Evolutionary conservation across 2,797 vertebrate species (phyloP), one percentile per base, ranked within the genome.

Genomic region (Peromyscus melanophrys): DNA sequence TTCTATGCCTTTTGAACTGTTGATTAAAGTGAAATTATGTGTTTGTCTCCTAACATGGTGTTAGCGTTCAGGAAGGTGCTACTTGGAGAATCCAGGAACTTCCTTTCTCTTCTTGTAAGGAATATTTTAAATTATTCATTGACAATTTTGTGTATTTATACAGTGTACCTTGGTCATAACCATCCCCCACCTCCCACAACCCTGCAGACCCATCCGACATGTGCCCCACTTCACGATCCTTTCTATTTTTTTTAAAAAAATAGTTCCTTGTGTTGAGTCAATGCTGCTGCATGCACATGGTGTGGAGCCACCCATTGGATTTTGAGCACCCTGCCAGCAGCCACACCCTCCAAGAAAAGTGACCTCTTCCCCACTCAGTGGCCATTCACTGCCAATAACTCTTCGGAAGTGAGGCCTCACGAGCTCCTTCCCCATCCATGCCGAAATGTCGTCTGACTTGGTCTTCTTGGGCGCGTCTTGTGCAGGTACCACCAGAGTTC

Each of bases 171-270:
- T 43, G 27, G 5, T 46, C 29, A 84, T 65, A 34, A 17, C 40
- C 25, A 63, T 10, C 8, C 81, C 52, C 9, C 40, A 84, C 16
- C 61, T 84, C 61, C 61, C 12, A 34, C 17, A 31, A 6, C 8
- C n/a, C 25, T 10, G 25, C 4, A 19, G 17, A 31, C 7, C 57
- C 0, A 1, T 31, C 27, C 6, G 7, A 40, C n/a, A 27, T 4
- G 25, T n/a, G 23, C 59, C n/a, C 13, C 37, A 19, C 14, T 43
- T 10, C 59, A 21, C 46, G 82, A 34, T 19, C 16, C 43, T 27
- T 84, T 84, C 37, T 59, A 37, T 59, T 7, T 80, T 80, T 14
- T 31, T 23, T 73, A 73, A 78, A 55, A 75, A 76, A 43, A 27
- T 59, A 27, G 57, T 59, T 27, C 55, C 14, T 52, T 61, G 55